These are phyloP conservation scores for Myotis brandtii DNA, from an alignment of 2,113 vertebrate species.

Conservation along the genomic window DNA sequence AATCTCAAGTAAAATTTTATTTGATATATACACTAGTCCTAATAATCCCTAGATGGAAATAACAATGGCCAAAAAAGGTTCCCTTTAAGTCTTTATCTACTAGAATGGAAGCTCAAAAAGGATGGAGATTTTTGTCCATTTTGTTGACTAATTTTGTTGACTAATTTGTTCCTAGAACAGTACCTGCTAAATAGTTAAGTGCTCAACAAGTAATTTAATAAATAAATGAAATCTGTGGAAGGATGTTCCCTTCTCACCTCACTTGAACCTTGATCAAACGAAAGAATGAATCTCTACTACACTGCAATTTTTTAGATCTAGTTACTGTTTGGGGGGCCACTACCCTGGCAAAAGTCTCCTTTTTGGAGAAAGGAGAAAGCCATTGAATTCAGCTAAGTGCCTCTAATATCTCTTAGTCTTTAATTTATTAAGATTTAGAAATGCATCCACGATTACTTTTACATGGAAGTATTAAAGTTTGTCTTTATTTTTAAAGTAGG, in stretches of 20 bases:
- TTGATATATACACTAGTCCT: not conserved
- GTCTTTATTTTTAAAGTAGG: not conserved
- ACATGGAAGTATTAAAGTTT: not conserved
- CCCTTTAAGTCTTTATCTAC: not conserved
- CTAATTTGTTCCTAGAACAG: not conserved
- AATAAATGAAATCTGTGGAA: not conserved
- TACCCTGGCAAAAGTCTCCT: not conserved
- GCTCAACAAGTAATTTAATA: not conserved
- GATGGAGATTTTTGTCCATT: not conserved
- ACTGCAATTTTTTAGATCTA: not conserved
- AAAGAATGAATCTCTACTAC: not conserved
- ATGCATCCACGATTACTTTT: not conserved
- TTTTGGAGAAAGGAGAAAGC: not conserved
- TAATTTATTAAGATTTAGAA: slow-evolving; percentile 37
- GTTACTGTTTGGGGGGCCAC: not conserved
- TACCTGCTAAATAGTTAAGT: not conserved
- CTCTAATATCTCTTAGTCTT: slow-evolving; percentile 24
- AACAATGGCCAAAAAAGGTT: not conserved
- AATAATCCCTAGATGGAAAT: slow-evolving; percentile 4
- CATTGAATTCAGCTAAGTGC: not conserved
- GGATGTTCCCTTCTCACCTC: not conserved
- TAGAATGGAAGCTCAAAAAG: not conserved
- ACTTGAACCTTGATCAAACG: not conserved
- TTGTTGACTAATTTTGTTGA: not conserved
- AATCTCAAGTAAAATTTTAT: slow-evolving; percentile 51